Evolutionary conservation across 1,140 invertebrate genomes (phyloP).

Genomic region (Plectrocnemia conspersa): DNA sequence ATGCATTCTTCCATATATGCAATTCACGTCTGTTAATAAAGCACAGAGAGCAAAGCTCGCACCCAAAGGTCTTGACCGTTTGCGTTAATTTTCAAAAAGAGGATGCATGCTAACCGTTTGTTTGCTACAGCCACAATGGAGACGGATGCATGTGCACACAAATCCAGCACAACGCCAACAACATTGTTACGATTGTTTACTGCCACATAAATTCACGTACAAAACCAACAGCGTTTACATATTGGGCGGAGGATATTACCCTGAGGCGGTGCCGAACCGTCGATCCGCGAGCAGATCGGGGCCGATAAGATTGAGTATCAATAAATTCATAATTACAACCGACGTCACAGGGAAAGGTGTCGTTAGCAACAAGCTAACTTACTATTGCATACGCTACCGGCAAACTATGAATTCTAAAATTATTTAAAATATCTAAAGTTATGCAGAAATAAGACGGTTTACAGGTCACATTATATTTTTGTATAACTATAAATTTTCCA

Average conservation of each 20-base stretch:
- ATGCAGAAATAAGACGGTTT: too few relatives aligned
- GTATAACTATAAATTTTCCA: too few relatives aligned
- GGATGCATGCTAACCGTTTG: not conserved
- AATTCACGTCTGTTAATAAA: constrained; percentile 3
- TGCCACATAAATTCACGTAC: constrained; percentile 24
- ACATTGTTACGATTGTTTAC: constrained; percentile 30
- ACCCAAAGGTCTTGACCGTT: not conserved
- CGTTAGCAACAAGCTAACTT: too few relatives aligned
- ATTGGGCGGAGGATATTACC: not conserved
- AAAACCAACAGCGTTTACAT: constrained; percentile 20
- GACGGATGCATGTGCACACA: constrained; percentile 8
- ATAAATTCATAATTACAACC: too few relatives aligned
- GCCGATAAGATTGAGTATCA: too few relatives aligned
- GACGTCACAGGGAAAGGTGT: too few relatives aligned
- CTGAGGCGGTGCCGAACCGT: not conserved
- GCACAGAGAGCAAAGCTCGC: too few relatives aligned
- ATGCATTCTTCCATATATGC: not conserved
- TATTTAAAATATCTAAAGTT: too few relatives aligned
- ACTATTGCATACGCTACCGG: too few relatives aligned
- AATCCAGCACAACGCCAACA: constrained; percentile 25
- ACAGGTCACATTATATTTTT: too few relatives aligned
- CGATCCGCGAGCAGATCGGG: too few relatives aligned
- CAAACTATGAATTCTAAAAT: too few relatives aligned
- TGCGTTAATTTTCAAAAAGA: not conserved
- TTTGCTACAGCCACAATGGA: not conserved